Evolutionary conservation across 2,888 invertebrate species (phyloP), one percentile per base, ranked within the genome.

Genomic region (Eueremaeus valkanovi): DNA sequence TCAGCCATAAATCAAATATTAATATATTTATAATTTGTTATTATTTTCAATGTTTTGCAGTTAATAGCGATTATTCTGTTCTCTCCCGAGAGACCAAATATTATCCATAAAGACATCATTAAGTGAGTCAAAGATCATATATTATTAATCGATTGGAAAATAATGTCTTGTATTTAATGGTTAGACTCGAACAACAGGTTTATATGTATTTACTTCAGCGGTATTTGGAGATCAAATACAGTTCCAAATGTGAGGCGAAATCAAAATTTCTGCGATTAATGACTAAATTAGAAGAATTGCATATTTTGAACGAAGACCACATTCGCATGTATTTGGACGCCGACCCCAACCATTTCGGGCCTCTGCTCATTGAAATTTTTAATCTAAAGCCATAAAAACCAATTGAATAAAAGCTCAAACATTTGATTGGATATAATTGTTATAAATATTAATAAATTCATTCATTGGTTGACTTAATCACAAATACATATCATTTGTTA

Each of bases 321-420:
- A 92, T 95, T 11, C 90, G 91, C 51, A 92, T 95, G 5, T 93
- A 95, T 83, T 86, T 96, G 33, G 92, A 95, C 84, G 92, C 95
- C 0, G 94, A 96, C 86, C 95, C 96, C 40, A 87, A 89, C 77
- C 89, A 91, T 82, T 92, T 97, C 63, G 95, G 95, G 81, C 97
- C 96, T 0, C 85, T 97, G 49, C 86, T 97, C 66, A 90, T 95
- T 83, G 96, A 97, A 87, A 94, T 97, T 82, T 94, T 97, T 81
- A 95, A 96, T 85, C 86, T 96, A 78, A 94, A 94, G 68, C 68
- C 42, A 45, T 68, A 18, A 45, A 21, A 18, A 36, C 27, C n/a
- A n/a, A n/a, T n/a, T n/a, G n/a, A n/a, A n/a, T n/a, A n/a, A n/a
- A n/a, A n/a, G n/a, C n/a, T n/a, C n/a, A n/a, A n/a, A n/a, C n/a